Base-by-base conservation (phyloP, 1,140 invertebrate species). In the Myzus persicae region DNA sequence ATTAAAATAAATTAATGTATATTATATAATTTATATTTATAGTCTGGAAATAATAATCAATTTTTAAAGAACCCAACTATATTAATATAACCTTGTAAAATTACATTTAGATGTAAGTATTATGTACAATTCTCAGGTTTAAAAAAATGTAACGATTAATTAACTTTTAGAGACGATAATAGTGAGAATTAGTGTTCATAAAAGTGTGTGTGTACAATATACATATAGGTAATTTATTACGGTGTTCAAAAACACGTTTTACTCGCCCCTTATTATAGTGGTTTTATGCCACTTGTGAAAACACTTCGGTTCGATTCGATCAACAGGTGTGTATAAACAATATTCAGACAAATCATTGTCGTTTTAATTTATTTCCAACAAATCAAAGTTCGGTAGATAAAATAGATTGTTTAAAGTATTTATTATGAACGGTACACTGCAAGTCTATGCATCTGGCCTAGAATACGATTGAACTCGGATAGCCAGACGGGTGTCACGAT, bases 381-480 rank as follows among this genome's bases (percentile, higher is more conserved):
- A 81, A 38, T 38, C 6, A 76, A 36, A 11, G 6, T 81, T 81
- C 20, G 76, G 76, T 6, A 36, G 22, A 81, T 6, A 20, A 81
- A 38, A 38, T 38, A 38, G 14, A 38, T 36, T 81, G 18, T 81
- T 38, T 14, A 67, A n/a, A 67, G 20, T 81, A 84, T 84, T 84
- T n/a, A n/a, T n/a, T n/a, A n/a, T n/a, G 85, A 46, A 87, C 42
- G 31, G 85, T 87, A 87, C 44, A 44, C 31, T 18, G 14, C 24
- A 20, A 26, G 31, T 7, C 42, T 87, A 31, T 31, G 38, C 4
- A 38, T 88, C 51, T 38, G 87, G 87, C n/a, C 87, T 38, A 38
- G n/a, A 51, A 88, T n/a, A 26, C 87, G 22, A 51, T 46, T 87
- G 85, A 87, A 84, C 82, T 84, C 40, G 22, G 82, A 44, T 85